Evolutionary conservation across 2,113 vertebrate genomes (phyloP), one percentile per base, ranked within the genome.

Genomic region (Numenius arquata): DNA sequence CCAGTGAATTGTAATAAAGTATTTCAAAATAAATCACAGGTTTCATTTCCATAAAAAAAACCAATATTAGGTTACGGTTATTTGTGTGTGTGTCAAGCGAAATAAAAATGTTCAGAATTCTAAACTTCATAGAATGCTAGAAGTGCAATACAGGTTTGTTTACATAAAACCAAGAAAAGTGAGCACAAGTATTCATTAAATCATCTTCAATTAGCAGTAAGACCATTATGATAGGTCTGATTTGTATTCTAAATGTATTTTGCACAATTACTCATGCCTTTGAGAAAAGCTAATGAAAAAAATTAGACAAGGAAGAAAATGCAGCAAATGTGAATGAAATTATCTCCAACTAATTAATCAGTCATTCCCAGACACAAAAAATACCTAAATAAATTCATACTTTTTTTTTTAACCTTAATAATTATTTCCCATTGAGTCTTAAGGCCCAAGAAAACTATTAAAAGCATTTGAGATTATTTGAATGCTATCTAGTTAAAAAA

Each of bases 311-410:
- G 96, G 90, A 96, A 50, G 66, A 97, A 96, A 90, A 86, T 73
- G 25, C 59, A 83, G 34, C 40, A 95, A 93, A 89, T 66, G 41
- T 47, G 93, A 98, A 96, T 92, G 65, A 95, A 93, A 86, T 95
- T 91, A 97, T 89, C 92, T 83, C 90, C 81, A 94, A 62, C 30
- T 90, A 97, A 95, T 97, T 95, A 97, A 95, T 94, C 63, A 95
- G 82, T 94, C 79, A 91, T 95, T 85, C 27, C 74, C 53, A 92
- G 47, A 29, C 63, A 96, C 81, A 68, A 77, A 95, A 96, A 90
- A 96, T 18, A 90, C 32, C 87, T 63, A 79, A 79, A 96, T 79
- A 96, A 96, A 97, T 75, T 77, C 41, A 94, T 40, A 82, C 41
- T 88, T 9, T 53, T 53, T 52, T 53, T 53, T 53, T 29, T 53